phyloP scores from a whole-genome alignment of 2,797 vertebrate genomes.

The Simalia tracyae region DNA sequence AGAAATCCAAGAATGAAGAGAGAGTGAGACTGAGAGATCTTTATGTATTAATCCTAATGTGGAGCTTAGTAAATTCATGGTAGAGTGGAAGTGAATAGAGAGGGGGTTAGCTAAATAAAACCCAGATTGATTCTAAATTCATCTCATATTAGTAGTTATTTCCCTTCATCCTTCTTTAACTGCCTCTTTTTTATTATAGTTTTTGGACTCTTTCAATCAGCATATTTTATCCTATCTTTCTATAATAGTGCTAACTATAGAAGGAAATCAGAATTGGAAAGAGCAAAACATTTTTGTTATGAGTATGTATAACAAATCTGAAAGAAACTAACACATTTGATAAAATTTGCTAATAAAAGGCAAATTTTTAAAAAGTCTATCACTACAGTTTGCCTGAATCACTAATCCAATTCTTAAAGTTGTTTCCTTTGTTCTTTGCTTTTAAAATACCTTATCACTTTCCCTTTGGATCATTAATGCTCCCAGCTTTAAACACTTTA shows the following conservation, averaged over 20 bases:
- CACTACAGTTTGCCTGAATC: constrained; percentile 33
- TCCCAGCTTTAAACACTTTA: constrained; percentile 36
- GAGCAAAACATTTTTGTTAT: constrained; percentile 17
- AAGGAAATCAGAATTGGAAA: constrained; percentile 21
- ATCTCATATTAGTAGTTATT: constrained; percentile 15
- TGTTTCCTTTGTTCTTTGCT: neutral
- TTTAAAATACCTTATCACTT: constrained; percentile 17
- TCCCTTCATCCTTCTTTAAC: neutral
- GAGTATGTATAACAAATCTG: constrained; percentile 22
- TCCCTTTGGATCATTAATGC: constrained; percentile 39
- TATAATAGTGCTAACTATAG: neutral
- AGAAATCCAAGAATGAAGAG: neutral
- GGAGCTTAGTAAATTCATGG: neutral
- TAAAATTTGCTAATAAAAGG: constrained; percentile 33
- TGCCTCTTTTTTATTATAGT: constrained; percentile 15
- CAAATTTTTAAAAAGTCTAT: constrained; percentile 20
- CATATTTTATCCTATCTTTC: neutral
- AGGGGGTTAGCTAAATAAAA: neutral
- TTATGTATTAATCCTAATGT: neutral
- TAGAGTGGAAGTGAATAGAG: neutral
- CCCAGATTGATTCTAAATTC: constrained; percentile 10
- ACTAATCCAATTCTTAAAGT: constrained; percentile 27
- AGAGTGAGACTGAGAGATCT: neutral
- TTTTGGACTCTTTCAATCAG: neutral
- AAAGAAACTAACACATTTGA: constrained; percentile 29